These are phyloP conservation scores for Alouatta palliata DNA, from an alignment of 2,113 vertebrate genomes.

Conservation along the genomic window DNA sequence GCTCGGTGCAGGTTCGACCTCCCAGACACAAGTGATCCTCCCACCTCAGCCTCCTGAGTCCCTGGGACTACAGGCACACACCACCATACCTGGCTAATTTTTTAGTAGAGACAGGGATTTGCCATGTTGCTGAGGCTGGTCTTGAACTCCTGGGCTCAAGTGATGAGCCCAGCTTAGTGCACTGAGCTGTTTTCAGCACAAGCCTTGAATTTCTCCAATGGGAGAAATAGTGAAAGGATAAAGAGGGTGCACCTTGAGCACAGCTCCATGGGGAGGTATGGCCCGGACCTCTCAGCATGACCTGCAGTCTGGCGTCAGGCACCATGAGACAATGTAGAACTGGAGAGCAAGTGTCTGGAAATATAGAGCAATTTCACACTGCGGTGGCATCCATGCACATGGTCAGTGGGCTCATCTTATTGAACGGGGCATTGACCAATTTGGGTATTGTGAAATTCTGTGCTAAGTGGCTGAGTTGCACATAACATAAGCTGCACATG, in stretches of 20 bases:
- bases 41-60: too few relatives aligned
- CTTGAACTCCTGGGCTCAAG: too few relatives aligned
- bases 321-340: neutral
- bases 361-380: neutral
- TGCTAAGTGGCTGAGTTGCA: neutral
- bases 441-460: neutral
- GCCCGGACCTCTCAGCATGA: neutral
- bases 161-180: neutral
- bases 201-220: neutral
- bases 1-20: neutral
- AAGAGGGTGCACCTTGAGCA: neutral
- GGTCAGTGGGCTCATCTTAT: neutral
- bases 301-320: neutral
- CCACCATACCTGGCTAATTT: too few relatives aligned
- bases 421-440: neutral
- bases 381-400: accelerated
- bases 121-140: too few relatives aligned
- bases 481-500: neutral
- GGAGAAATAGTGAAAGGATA: neutral
- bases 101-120: too few relatives aligned
- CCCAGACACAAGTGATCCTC: too few relatives aligned
- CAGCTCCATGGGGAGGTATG: neutral
- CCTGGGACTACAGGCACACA: too few relatives aligned
- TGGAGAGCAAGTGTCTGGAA: neutral
- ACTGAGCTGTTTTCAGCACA: neutral